Evolutionary conservation across 1,140 invertebrate genomes (phyloP).

Genomic region (Spodoptera frugiperda): DNA sequence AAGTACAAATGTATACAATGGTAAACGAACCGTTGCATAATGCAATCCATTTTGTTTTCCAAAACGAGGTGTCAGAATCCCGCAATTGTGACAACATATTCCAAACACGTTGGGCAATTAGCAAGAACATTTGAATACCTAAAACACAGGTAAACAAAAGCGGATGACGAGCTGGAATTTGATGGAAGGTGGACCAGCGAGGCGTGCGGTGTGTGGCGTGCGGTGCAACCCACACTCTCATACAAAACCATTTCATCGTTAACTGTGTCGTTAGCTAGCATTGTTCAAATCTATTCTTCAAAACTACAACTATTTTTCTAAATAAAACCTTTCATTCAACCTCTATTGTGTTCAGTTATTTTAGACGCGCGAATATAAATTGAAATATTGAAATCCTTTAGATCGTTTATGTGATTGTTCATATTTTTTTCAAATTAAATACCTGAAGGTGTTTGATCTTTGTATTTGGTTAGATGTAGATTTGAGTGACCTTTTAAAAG

Average conservation of each 20-base stretch:
- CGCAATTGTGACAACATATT: background rate
- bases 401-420: conserved; percentile 26
- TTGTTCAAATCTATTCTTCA: conserved; percentile 24
- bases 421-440: conserved; percentile 8
- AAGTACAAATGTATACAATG: too few species aligned
- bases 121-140: background rate
- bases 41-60: background rate
- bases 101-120: background rate
- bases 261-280: background rate
- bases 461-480: too few species aligned
- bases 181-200: background rate
- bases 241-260: conserved; percentile 1
- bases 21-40: too few species aligned
- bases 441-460: background rate
- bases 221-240: background rate
- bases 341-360: conserved; percentile 19
- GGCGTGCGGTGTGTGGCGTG: background rate
- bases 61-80: too few species aligned
- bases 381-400: conserved; percentile 15
- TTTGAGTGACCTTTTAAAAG: too few species aligned
- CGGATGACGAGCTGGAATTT: conserved; percentile 3
- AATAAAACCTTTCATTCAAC: conserved; percentile 41
- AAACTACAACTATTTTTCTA: conserved; percentile 13
- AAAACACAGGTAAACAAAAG: conserved; percentile 27
- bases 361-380: background rate